Evolutionary conservation across 2,888 invertebrate species (phyloP), one percentile per base, ranked within the genome.

Genomic region (Galerucella pusilla): DNA sequence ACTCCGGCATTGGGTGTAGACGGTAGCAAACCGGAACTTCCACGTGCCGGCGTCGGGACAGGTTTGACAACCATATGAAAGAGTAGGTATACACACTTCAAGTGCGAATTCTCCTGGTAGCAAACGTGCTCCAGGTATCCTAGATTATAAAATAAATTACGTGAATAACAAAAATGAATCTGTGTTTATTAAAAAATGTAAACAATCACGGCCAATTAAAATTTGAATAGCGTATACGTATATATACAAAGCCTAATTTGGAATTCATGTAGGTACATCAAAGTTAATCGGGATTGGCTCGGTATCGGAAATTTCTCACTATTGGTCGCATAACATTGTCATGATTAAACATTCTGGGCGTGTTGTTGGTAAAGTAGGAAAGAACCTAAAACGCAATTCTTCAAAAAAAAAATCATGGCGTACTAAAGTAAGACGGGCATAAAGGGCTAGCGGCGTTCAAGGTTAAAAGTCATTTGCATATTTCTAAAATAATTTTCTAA

Each of bases 11-110:
- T 65, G 45, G 20, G 49, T 59, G 57, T 73, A 77, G 76, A 80
- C 79, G 80, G 80, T 83, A 83, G 80, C 79, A 82, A 84, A 84
- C 83, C 82, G 82, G 83, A 82, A 83, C 83, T 78, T 80, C 80
- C 85, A 84, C 85, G 85, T 85, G 85, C 83, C 84, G 68, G 76
- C 80, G 80, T 80, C 80, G 73, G 80, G 82, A 85, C 85, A 84
- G 85, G 85, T 86, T 85, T 85, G 85, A 85, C 85, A 78, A 81
- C 84, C 85, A 85, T 86, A 84, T 85, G 86, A 77, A 70, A 74
- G 46, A 45, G 16, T 57, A 64, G 20, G 20, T 20, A 20, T 45
- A 57, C 28, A 60, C 46, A 28, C 14, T 74, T 64, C 74, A 75
- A 72, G 77, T 52, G 74, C 73, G 66, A 74, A 76, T 74, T 72